A percentile compares a stretch with the other conserved stretches of the same genome.
phyloP scores from a whole-genome alignment of 2,888 invertebrate genomes.

The Dasypogon diadema region DNA sequence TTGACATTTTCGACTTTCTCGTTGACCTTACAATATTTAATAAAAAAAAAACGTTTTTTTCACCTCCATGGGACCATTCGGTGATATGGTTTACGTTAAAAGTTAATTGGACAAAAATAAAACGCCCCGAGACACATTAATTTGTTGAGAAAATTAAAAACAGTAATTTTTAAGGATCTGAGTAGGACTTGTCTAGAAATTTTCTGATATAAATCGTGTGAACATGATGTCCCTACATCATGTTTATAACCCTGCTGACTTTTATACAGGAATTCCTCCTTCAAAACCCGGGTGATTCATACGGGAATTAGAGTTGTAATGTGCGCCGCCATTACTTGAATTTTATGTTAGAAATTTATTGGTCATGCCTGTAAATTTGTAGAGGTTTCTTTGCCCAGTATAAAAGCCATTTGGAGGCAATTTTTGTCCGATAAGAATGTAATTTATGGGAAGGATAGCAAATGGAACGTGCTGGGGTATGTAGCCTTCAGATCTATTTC shows the following conservation, averaged over 20 bases:
- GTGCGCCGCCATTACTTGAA: conserved; percentile 20
- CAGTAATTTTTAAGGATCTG: too few relatives aligned
- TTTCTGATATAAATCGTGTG: too few relatives aligned
- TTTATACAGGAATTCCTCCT: neutral
- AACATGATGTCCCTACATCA: too few relatives aligned
- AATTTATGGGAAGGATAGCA: conserved; percentile 7
- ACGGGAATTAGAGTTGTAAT: conserved; percentile 15
- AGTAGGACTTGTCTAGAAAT: too few relatives aligned
- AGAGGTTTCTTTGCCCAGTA: neutral
- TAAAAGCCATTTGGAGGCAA: conserved; percentile 6
- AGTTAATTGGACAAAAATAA: too few relatives aligned
- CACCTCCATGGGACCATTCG: too few relatives aligned
- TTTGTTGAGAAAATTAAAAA: too few relatives aligned
- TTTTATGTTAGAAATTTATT: conserved; percentile 36
- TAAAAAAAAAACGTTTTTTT: too few relatives aligned
- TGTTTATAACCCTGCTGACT: neutral
- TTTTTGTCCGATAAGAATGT: conserved; percentile 2
- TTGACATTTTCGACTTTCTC: too few relatives aligned
- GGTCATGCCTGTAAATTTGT: conserved; percentile 22
- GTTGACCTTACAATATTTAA: too few relatives aligned
- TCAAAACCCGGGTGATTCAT: neutral
- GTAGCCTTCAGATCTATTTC: neutral
- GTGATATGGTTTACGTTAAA: too few relatives aligned
- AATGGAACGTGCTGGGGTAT: neutral
- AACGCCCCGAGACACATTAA: too few relatives aligned